Evolutionary conservation across 2,113 vertebrate species (phyloP).

Genomic region (Rhinopomastus cyanomelas): DNA sequence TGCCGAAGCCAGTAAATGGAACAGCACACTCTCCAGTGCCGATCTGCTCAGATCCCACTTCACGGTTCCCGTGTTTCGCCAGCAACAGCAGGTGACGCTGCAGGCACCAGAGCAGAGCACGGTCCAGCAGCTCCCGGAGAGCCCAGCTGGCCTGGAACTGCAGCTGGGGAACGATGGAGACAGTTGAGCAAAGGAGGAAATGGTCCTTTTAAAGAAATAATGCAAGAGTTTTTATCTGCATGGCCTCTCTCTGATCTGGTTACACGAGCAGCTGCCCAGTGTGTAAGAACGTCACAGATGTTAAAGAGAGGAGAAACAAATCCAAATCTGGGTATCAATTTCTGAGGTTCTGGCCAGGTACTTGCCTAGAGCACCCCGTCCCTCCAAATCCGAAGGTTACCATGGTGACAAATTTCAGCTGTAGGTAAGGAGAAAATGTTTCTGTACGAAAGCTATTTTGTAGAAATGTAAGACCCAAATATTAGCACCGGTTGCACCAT

Average conservation of each 20-base stretch:
- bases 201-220: neutral
- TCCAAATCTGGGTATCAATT: neutral
- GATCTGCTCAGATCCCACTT: neutral
- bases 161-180: neutral
- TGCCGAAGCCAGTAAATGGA: neutral
- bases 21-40: neutral
- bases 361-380: constrained; percentile 35
- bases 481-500: constrained; percentile 41
- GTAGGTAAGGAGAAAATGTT: constrained; percentile 59
- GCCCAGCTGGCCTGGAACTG: neutral
- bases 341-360: neutral
- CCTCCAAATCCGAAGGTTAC: constrained; percentile 57
- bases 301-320: neutral
- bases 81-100: neutral
- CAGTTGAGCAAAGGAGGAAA: neutral
- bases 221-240: neutral
- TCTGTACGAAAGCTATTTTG: constrained; percentile 55
- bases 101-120: accelerated
- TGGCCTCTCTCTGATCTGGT: neutral
- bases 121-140: neutral
- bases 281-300: neutral
- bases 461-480: constrained; percentile 57
- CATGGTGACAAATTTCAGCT: constrained; percentile 66
- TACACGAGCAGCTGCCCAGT: neutral
- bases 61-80: neutral